Conservation (phyloP, 2,888 invertebrate species). For the Thera britannica region DNA sequence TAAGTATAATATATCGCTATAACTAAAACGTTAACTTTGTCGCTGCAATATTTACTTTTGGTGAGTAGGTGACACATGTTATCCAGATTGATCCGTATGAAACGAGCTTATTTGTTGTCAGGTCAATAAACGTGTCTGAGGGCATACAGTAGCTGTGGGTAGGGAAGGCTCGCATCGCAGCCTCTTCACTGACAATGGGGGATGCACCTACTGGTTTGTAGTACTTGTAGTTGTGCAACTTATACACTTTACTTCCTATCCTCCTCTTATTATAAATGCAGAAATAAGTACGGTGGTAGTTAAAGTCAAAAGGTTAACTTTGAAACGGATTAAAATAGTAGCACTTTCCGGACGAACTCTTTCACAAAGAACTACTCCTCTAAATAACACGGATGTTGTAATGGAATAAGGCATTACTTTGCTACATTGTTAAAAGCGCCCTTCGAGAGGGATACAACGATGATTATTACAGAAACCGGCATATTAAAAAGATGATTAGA, state of each 20-base stretch:
- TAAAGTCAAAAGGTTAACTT: neutral
- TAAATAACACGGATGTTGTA: neutral
- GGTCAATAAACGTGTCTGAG: neutral
- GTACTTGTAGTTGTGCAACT: too few species aligned
- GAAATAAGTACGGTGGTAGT: neutral
- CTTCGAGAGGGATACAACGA: constrained; percentile 5
- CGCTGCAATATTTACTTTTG: too few species aligned
- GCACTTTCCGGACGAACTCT: neutral
- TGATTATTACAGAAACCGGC: constrained; percentile 16
- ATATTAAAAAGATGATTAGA: constrained; percentile 33
- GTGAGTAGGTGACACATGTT: neutral
- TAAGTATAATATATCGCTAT: too few species aligned
- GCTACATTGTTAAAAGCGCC: constrained; percentile 3
- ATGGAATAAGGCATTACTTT: constrained; percentile 5
- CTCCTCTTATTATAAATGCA: neutral
- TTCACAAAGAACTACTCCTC: neutral
- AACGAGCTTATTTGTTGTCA: neutral
- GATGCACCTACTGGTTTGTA: neutral
- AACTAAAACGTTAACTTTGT: too few species aligned
- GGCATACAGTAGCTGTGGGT: neutral
- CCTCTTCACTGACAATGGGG: neutral
- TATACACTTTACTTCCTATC: too few species aligned
- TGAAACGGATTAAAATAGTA: too few species aligned
- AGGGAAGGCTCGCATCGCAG: neutral
- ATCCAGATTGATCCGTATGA: neutral